phyloP scores from a whole-genome alignment of 64 coral and sea anemone genomes.

The Porites australiensis region DNA sequence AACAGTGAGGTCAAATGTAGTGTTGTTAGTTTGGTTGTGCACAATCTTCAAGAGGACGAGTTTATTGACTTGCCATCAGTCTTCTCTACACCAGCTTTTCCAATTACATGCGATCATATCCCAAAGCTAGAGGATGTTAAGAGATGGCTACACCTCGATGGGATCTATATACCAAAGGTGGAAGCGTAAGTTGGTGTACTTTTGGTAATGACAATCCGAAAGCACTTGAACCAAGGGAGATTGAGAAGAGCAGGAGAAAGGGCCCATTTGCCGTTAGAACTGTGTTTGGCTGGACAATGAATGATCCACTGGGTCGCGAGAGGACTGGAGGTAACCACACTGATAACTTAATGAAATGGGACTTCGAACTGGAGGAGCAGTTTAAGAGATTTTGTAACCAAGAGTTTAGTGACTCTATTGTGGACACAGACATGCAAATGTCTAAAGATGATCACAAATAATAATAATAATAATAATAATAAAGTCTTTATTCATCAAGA shows the following conservation, averaged over 20 bases:
- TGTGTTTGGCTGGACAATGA: background rate
- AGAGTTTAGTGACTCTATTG: slow-evolving; percentile 25
- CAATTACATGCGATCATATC: background rate
- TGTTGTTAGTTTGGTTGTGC: slow-evolving; percentile 39
- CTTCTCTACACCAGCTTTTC: background rate
- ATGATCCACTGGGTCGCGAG: slow-evolving; percentile 24
- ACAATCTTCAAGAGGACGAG: slow-evolving; percentile 24
- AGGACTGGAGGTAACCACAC: background rate
- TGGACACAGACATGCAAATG: background rate
- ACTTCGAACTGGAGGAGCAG: background rate
- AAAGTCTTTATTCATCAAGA: too few relatives aligned
- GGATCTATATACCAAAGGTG: background rate
- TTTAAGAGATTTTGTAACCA: slow-evolving; percentile 45
- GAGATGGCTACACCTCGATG: slow-evolving; percentile 21
- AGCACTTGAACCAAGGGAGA: background rate
- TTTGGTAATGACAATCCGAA: too few relatives aligned
- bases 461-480: too few relatives aligned
- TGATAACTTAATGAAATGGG: background rate
- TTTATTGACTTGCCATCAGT: slow-evolving; percentile 10
- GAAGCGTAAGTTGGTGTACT: background rate
- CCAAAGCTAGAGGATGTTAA: background rate
- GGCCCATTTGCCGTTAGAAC: background rate
- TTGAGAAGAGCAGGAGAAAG: background rate
- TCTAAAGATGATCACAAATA: background rate
- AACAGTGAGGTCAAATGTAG: slow-evolving; percentile 3